A percentile compares a stretch with the other conserved stretches of the same genome.
phyloP scores from a whole-genome alignment of 2,113 vertebrate genomes.

The Odocoileus virginianus region DNA sequence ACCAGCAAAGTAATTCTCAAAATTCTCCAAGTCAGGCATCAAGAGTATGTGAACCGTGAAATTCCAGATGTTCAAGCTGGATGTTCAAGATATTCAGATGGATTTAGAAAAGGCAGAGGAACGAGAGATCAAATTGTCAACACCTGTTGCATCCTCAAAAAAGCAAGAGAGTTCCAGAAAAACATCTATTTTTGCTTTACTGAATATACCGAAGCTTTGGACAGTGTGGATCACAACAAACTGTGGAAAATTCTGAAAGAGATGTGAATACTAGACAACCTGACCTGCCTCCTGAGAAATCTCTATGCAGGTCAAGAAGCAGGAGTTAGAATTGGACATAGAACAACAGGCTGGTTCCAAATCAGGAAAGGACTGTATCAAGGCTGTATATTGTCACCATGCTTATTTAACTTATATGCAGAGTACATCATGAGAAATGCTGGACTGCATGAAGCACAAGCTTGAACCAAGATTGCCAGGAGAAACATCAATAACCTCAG shows the following conservation, averaged over 20 bases:
- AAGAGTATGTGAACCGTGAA: background rate
- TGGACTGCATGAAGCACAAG: background rate
- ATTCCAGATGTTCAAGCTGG: background rate
- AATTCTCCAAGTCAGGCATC: background rate
- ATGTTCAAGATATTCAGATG: background rate
- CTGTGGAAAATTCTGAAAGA: background rate
- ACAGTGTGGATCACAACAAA: background rate
- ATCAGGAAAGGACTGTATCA: background rate
- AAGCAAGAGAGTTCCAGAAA: background rate
- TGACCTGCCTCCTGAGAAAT: background rate
- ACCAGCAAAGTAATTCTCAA: background rate
- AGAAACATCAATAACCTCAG: background rate
- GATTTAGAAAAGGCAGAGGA: background rate
- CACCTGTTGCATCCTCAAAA: background rate
- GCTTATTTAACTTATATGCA: background rate
- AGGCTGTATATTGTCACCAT: background rate
- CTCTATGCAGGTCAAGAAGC: background rate
- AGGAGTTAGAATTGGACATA: background rate
- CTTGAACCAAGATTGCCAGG: background rate
- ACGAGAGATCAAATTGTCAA: background rate
- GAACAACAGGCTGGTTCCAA: background rate
- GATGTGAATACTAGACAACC: background rate
- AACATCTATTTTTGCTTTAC: background rate
- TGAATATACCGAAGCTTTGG: background rate
- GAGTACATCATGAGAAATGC: background rate